Evolutionary conservation across 2,113 vertebrate species (phyloP).

Genomic region (Empidonax alnorum): DNA sequence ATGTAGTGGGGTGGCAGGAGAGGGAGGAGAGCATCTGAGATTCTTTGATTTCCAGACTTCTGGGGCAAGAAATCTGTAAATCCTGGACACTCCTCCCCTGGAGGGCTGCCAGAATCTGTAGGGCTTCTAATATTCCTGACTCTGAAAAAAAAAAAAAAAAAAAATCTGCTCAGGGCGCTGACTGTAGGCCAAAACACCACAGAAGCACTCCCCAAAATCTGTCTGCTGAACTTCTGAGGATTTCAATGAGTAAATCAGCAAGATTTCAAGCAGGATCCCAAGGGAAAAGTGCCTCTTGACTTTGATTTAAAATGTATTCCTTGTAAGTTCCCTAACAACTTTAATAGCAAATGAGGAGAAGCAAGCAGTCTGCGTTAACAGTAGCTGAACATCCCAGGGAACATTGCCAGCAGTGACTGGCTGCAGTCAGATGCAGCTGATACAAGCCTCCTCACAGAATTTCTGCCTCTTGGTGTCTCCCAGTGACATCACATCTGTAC

Average conservation of each 20-base stretch:
- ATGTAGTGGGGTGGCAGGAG: neutral
- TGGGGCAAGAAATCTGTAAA: neutral
- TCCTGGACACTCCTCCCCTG: neutral
- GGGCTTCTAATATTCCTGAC: neutral
- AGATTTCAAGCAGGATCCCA: neutral
- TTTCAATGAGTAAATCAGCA: neutral
- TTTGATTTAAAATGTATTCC: neutral
- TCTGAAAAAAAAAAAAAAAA: neutral
- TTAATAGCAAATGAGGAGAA: neutral
- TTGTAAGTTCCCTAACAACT: neutral
- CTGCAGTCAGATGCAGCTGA: neutral
- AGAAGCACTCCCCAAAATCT: neutral
- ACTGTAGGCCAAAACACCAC: neutral
- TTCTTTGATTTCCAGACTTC: neutral
- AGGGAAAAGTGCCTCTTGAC: neutral
- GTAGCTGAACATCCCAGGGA: neutral
- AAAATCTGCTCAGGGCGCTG: neutral
- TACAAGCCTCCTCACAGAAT: neutral
- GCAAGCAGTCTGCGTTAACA: neutral
- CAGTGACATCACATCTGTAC: neutral
- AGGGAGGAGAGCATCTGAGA: neutral
- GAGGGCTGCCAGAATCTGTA: neutral
- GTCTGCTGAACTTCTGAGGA: neutral
- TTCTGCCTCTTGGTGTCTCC: neutral
- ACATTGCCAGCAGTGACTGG: neutral